Base-by-base conservation (phyloP, 2,888 invertebrate species). In the Caenorhabditis parvicauda region DNA sequence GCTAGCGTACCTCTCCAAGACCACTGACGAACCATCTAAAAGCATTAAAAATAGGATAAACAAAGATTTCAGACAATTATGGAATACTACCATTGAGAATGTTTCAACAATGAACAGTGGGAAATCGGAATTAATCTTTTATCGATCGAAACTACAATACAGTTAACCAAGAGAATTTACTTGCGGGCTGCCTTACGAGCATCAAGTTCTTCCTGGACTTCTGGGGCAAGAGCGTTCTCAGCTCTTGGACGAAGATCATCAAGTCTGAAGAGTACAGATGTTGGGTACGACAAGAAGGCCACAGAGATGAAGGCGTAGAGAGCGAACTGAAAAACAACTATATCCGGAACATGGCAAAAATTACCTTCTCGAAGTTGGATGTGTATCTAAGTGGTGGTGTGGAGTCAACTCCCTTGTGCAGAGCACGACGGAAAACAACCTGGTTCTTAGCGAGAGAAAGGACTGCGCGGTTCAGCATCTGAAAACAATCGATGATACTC, bases 221-320 rank as follows among this genome's bases (percentile, higher is more conserved):
- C 77, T 32, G 67, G 69, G 41, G 70, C 60, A 41, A 79, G 63
- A 38, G 55, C 62, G 56, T 70, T 72, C 37, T 70, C 66, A 28
- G 59, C 67, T 64, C 65, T 54, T 44, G 79, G 77, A 47, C 79
- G 79, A 28, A 77, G 65, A 48, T 67, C 62, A 59, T 79, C 75
- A 51, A 79, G 60, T 64, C 69, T 72, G 61, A 67, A 60, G 54
- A 79, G 62, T 12, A 79, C 74, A 50, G 65, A 77, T 29, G 77
- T 77, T 45, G 79, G 79, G 60, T 79, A 79, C 14, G 74, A 67
- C 41, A 79, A 62, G 66, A 76, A 74, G 44, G 70, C 62, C 29
- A 65, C 51, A 19, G 67, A 61, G 61, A 76, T 70, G 54, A 74
- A 53, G 55, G 62, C 61, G 56, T 72, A 79, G 37, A 75, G 62